These are phyloP conservation scores for Platichthys flesus DNA, from an alignment of 2,113 vertebrate genomes.

Conservation along the genomic window DNA sequence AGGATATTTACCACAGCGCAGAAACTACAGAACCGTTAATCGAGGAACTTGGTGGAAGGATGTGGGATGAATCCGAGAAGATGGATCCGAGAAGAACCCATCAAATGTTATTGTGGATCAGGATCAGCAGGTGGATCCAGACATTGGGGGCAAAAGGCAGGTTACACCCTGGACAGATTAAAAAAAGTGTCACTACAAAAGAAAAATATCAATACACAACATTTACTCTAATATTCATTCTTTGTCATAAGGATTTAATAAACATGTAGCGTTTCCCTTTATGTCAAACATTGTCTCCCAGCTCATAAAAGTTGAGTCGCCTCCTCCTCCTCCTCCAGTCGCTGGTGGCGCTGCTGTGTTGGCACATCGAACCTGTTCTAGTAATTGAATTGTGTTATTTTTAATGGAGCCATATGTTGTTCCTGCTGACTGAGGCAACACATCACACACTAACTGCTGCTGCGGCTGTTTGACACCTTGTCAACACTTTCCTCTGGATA, in stretches of 20 bases:
- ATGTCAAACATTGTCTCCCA: background rate
- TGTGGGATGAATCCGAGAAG: no score
- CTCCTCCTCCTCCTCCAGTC: constrained; percentile 20
- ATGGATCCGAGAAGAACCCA: no score
- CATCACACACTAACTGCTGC: constrained; percentile 35
- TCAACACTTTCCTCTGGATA: constrained; percentile 53
- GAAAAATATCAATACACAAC: background rate
- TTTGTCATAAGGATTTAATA: background rate
- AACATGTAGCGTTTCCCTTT: background rate
- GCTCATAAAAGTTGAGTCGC: constrained; percentile 51
- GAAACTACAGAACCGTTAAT: no score
- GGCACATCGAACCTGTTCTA: constrained; percentile 59
- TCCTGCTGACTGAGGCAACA: constrained; percentile 65
- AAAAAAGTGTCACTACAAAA: no score
- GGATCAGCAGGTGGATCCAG: no score
- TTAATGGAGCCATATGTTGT: constrained; percentile 75
- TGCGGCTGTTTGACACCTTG: constrained; percentile 58
- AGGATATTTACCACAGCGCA: no score
- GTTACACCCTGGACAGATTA: no score
- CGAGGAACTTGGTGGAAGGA: no score
- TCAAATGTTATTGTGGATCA: no score
- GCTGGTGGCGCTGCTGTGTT: constrained; percentile 46
- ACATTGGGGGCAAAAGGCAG: no score
- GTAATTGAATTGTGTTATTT: constrained; percentile 73
- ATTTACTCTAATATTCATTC: background rate